A percentile compares a stretch with the other conserved stretches of the same genome.
phyloP scores from a whole-genome alignment of 2,797 vertebrate genomes.

The Sebastes ruberrimus region DNA sequence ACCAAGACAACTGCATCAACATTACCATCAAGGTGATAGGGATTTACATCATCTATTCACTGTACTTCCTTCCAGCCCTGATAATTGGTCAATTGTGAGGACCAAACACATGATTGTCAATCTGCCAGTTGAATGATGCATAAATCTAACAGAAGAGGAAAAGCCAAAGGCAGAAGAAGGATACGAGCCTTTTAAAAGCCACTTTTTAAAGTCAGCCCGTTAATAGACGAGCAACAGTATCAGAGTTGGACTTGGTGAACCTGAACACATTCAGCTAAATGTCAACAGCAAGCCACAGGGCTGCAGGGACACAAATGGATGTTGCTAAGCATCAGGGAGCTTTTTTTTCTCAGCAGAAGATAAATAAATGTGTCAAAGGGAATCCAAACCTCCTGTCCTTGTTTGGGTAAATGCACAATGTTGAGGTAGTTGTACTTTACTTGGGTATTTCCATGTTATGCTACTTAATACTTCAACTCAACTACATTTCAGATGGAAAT shows the following conservation, averaged over 20 bases:
- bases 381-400: constrained; percentile 2
- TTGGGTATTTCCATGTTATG: background rate
- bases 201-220: constrained; percentile 21
- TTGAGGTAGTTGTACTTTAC: background rate
- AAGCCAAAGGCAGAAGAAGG: constrained; percentile 1
- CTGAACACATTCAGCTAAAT: constrained; percentile 27
- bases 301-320: constrained; percentile 27
- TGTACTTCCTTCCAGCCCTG: background rate
- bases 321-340: constrained; percentile 9
- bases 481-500: background rate
- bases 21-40: background rate
- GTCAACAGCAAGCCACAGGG: constrained; percentile 27
- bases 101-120: background rate
- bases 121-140: background rate
- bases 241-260: constrained; percentile 15
- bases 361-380: constrained; percentile 6
- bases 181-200: background rate
- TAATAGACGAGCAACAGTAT: background rate
- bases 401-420: background rate
- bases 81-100: background rate
- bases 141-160: background rate
- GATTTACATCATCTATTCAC: background rate
- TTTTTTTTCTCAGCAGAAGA: constrained; percentile 1
- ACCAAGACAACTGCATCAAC: background rate
- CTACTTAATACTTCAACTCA: background rate